Evolutionary conservation across 2,888 invertebrate genomes (phyloP), one percentile per base, ranked within the genome.

Genomic region (Cephus sareptanus): DNA sequence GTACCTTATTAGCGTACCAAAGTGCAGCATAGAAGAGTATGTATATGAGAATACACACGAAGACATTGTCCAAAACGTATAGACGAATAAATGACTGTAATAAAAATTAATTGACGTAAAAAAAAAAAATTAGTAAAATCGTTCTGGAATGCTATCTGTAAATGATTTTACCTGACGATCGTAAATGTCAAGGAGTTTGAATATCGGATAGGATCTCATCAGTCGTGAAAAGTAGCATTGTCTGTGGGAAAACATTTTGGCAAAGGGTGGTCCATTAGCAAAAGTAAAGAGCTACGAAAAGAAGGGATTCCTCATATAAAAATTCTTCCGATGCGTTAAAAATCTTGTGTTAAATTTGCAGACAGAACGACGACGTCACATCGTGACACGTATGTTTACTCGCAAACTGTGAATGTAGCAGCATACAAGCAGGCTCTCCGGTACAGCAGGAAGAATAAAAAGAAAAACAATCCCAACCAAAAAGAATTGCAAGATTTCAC

Each of bases 1-100:
- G 86, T 84, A 91, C 91, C 84, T 86, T 88, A 77, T 87, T 87
- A 33, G 89, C 88, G 79, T 87, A 90, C 90, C 90, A 91, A 4
- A 90, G 75, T 70, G 86, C 86, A 69, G 84, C 79, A 79, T 90
- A 91, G 80, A 91, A 88, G 23, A 90, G 69, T 35, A 87, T 77
- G 79, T 90, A 89, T 80, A 87, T 85, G 73, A 89, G 81, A 76
- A 90, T 81, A 79, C 88, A 90, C 15, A 90, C 81, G 77, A 85
- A 87, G 37, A 87, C 79, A 77, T 91, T 90, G 81, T 90, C 90
- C 84, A 89, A 83, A 78, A 91, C 76, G 75, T 90, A 88, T 74
- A 85, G 85, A 11, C 89, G 87, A 82, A 91, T 83, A 75, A 90
- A 88, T 0, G 89, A 89, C 91, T 91, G 82, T 34, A 71, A 71